Percentiles rank a stretch among this genome's conserved stretches.
phyloP scores from a whole-genome alignment of 2,797 vertebrate genomes.

The Danio albolineatus region DNA sequence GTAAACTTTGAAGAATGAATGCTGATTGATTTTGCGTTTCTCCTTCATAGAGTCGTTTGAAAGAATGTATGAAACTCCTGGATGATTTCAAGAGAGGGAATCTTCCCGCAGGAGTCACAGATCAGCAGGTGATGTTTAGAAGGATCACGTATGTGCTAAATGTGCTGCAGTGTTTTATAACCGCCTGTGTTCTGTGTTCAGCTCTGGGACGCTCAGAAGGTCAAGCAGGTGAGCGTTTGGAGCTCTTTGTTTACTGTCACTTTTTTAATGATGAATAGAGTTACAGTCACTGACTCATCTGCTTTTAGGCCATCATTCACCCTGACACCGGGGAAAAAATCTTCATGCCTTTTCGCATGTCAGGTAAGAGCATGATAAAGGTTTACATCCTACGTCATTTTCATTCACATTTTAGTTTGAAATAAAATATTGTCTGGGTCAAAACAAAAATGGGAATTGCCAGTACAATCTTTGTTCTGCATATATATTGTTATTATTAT shows the following conservation, averaged over 20 bases:
- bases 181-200: slow-evolving; percentile 64
- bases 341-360: slow-evolving; percentile 99
- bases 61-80: slow-evolving; percentile 88
- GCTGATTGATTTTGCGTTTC: neutral
- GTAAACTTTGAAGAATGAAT: neutral
- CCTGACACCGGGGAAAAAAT: slow-evolving; percentile 97
- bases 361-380: slow-evolving; percentile 80
- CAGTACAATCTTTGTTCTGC: too few species aligned
- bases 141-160: neutral
- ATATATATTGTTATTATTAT: too few species aligned
- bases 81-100: slow-evolving; percentile 90
- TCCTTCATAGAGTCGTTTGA: slow-evolving; percentile 81
- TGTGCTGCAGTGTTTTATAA: slow-evolving; percentile 14
- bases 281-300: slow-evolving; percentile 63
- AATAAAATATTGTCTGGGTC: too few species aligned
- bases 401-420: too few species aligned
- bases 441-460: too few species aligned
- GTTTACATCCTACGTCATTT: too few species aligned
- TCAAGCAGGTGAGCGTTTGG: slow-evolving; percentile 90
- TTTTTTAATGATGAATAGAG: neutral
- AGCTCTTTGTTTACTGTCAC: slow-evolving; percentile 1
- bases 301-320: slow-evolving; percentile 93
- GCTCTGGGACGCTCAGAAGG: slow-evolving; percentile 98
- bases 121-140: slow-evolving; percentile 70
- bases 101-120: slow-evolving; percentile 81